Conservation (phyloP, 2,888 invertebrate species). For the Dichetophora obliterata region DNA sequence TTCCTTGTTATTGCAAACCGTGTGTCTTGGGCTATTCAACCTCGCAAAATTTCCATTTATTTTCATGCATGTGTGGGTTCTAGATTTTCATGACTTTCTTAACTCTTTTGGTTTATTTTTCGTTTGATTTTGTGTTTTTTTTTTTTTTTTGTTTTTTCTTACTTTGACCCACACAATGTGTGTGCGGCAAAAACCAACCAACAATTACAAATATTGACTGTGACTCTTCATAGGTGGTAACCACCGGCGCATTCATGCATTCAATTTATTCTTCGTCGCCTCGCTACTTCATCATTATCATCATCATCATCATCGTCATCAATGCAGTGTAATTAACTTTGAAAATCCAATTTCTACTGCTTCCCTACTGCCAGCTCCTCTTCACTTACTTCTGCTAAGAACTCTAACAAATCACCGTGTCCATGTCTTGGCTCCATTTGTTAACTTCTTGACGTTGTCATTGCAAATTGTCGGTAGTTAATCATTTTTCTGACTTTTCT, state of each 20-base stretch:
- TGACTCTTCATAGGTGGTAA: conserved; percentile 21
- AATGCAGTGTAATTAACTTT: conserved; percentile 29
- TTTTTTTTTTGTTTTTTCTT: too few species aligned
- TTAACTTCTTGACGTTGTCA: conserved; percentile 46
- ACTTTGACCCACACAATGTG: too few species aligned
- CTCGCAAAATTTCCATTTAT: not conserved
- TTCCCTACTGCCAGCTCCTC: not conserved
- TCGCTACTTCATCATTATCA: not conserved
- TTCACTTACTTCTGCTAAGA: not conserved
- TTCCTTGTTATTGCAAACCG: not conserved
- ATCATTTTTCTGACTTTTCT: conserved; percentile 37
- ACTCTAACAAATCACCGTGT: not conserved
- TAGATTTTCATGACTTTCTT: not conserved
- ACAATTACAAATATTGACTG: conserved; percentile 34
- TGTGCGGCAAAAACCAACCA: not conserved
- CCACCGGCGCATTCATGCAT: conserved; percentile 3
- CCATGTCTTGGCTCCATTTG: conserved; percentile 41
- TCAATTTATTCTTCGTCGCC: conserved; percentile 3
- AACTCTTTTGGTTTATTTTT: not conserved
- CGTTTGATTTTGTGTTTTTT: not conserved
- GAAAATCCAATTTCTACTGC: conserved; percentile 23
- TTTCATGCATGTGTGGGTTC: conserved; percentile 23
- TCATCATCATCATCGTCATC: not conserved
- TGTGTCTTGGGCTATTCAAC: conserved; percentile 32
- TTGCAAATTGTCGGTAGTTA: conserved; percentile 44